Evolutionary conservation across 2,113 vertebrate genomes (phyloP).

Genomic region (Eulemur rufifrons): DNA sequence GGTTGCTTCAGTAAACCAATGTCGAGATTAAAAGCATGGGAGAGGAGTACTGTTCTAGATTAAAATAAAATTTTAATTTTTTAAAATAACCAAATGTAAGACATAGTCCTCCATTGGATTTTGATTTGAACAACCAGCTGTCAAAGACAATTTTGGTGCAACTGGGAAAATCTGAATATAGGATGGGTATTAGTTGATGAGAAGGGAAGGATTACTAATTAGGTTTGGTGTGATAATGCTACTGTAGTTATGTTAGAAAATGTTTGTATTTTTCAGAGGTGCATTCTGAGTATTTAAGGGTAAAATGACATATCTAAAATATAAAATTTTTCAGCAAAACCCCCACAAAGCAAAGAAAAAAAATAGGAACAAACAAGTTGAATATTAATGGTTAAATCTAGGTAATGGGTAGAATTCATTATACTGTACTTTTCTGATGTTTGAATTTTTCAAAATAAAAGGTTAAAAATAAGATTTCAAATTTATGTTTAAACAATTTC

Average conservation of each 20-base stretch:
- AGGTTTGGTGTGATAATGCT: background rate
- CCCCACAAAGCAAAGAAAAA: background rate
- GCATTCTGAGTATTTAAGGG: background rate
- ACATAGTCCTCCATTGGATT: background rate
- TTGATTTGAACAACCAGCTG: background rate
- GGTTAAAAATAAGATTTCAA: background rate
- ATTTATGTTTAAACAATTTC: background rate
- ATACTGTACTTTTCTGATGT: background rate
- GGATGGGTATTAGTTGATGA: background rate
- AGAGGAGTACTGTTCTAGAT: background rate
- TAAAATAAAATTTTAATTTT: background rate
- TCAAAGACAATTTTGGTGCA: background rate
- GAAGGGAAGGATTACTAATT: background rate
- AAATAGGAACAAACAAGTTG: background rate
- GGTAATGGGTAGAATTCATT: background rate
- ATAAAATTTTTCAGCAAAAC: background rate
- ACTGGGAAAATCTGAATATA: background rate
- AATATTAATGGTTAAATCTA: constrained; percentile 21
- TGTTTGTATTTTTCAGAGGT: background rate
- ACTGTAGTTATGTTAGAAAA: background rate
- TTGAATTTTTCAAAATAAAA: background rate
- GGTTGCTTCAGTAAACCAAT: background rate
- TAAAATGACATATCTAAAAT: background rate
- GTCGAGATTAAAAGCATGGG: background rate
- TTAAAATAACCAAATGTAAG: background rate